Conservation (phyloP, 92 coral and sea anemone genomes). For the Palythoa heliodiscus region DNA sequence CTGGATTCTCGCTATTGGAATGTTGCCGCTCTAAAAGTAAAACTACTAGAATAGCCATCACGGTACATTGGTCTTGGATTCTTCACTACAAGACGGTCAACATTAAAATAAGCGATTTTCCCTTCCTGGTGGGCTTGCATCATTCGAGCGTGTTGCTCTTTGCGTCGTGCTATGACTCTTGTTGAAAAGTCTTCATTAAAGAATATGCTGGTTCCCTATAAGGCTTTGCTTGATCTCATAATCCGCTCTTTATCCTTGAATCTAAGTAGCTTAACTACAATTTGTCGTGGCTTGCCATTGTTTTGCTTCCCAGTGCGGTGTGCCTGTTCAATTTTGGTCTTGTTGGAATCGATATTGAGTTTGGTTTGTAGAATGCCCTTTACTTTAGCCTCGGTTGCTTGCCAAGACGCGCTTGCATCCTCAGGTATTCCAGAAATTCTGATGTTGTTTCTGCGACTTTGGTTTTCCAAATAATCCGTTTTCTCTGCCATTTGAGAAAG, state of each 20-base stretch:
- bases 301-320: constrained; percentile 22
- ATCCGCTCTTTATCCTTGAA: not conserved
- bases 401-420: not conserved
- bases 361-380: not conserved
- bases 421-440: not conserved
- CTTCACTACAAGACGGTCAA: too few relatives aligned
- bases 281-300: constrained; percentile 6
- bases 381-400: not conserved
- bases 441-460: not conserved
- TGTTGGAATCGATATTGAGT: not conserved
- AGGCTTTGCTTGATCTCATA: not conserved
- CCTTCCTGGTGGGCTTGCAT: constrained; percentile 19
- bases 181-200: constrained; percentile 7
- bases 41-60: not conserved
- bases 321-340: constrained; percentile 10
- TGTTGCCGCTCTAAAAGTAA: not conserved
- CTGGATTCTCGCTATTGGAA: not conserved
- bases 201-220: not conserved
- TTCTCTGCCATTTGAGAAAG: not conserved
- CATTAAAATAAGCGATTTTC: constrained; percentile 1
- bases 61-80: not conserved
- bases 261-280: not conserved
- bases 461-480: constrained; percentile 15
- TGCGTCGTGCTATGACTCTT: not conserved
- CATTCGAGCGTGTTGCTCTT: constrained; percentile 7